Evolutionary conservation across 2,888 invertebrate species (phyloP), one percentile per base, ranked within the genome.

Genomic region (Marasmarcha lunaedactyla): DNA sequence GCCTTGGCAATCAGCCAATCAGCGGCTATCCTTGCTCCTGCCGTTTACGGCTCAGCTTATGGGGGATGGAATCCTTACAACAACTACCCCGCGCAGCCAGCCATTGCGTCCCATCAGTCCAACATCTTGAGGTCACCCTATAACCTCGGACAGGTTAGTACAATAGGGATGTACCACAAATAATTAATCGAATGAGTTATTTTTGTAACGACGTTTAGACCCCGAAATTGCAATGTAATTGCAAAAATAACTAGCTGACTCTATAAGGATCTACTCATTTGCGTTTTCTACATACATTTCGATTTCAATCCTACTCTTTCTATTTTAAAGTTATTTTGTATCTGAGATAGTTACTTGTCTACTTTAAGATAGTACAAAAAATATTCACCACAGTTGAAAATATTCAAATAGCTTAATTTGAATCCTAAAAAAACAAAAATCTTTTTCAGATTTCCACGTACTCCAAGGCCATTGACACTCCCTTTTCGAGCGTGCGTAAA

Each of bases 401-500:
- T n/a, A n/a, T n/a, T n/a, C n/a, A n/a, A n/a, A n/a, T n/a, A n/a
- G n/a, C n/a, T n/a, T n/a, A n/a, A n/a, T n/a, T n/a, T 20, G 20
- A 5, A 20, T 20, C 7, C 20, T 20, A 20, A 5, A 3, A 5
- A 20, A 20, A 3, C 20, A 15, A 26, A 13, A 40, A 42, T 39
- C 14, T 36, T 35, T 51, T 45, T 1, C 71, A 87, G 83, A 83
- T 89, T 42, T 89, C 90, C 11, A 89, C 89, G 36, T 88, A 88
- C 69, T 84, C 87, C 12, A 91, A 90, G 63, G 86, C 88, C 45
- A 86, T 90, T 51, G 88, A 89, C 63, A 90, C 90, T 1, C 90
- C 91, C 6, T 90, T 86, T 81, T 90, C 89, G 37, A 89, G 88
- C 59, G 89, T 89, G 35, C 87, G 88, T 56, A 90, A 90, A 58